Percentiles rank a stretch among this genome's conserved stretches.
These are phyloP conservation scores for Timema cristinae DNA, from an alignment of 2,888 invertebrate genomes.

Conservation along the genomic window DNA sequence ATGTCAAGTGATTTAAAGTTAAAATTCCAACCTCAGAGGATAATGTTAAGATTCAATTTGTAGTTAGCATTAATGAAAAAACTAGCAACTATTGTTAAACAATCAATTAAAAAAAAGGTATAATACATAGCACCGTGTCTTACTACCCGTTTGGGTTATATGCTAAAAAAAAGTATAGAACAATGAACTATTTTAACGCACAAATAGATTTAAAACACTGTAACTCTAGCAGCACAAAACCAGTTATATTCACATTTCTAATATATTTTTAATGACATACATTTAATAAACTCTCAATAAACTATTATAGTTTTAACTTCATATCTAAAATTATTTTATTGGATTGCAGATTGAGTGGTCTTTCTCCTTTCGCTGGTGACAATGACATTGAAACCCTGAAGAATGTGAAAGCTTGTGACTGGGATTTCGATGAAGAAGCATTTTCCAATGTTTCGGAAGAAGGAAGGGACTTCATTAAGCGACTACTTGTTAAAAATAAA, in stretches of 20 bases:
- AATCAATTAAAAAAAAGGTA: too few relatives aligned
- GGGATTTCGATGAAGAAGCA: constrained; percentile 97
- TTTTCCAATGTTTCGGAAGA: constrained; percentile 93
- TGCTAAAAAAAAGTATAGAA: too few relatives aligned
- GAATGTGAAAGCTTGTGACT: constrained; percentile 97
- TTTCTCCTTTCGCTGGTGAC: constrained; percentile 98
- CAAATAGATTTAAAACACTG: too few relatives aligned
- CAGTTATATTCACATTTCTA: not conserved
- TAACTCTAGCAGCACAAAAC: too few relatives aligned
- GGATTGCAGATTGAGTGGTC: constrained; percentile 75
- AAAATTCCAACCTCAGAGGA: too few relatives aligned
- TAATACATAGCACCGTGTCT: too few relatives aligned
- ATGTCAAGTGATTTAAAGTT: too few relatives aligned
- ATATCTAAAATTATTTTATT: constrained; percentile 12
- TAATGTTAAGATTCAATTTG: too few relatives aligned
- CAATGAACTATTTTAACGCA: too few relatives aligned
- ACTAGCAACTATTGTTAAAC: too few relatives aligned
- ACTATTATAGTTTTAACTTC: not conserved
- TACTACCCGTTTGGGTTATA: too few relatives aligned
- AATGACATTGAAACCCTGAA: constrained; percentile 97
- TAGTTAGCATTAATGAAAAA: too few relatives aligned
- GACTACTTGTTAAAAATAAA: constrained; percentile 87
- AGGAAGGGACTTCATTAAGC: constrained; percentile 96
- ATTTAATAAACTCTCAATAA: constrained; percentile 25
- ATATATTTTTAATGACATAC: not conserved